Base-by-base conservation (phyloP, 2,113 vertebrate species). In the Bolborhynchus lineola region DNA sequence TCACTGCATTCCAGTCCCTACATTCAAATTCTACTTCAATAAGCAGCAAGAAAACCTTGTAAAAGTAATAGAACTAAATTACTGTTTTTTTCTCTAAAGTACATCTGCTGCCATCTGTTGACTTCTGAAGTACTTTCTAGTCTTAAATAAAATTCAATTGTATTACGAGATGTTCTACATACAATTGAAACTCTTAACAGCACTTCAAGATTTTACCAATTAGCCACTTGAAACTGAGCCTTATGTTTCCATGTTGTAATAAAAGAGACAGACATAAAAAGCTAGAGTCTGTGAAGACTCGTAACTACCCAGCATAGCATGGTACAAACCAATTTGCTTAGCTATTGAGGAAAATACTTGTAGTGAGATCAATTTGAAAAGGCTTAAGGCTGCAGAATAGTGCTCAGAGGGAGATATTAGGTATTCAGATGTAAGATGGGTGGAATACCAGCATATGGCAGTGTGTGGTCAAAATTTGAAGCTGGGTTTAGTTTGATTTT, bases 91-190 rank as follows among this genome's bases (percentile, higher is more conserved):
- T 31, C 82, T 94, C 67, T 57, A 28, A 94, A 96, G 89, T 79
- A 88, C 94, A 93, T 97, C 90, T 97, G 90, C 93, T 97, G 97
- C 97, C 97, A 96, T 97, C 97, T 97, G 97, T 97, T 95, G 96
- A 96, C 75, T 96, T 96, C 79, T 88, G 79, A 88, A 91, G 59
- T 75, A 85, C 76, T 85, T 94, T 93, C 55, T 76, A 91, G 70
- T 91, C 83, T 94, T 95, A 95, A 96, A 95, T 95, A 96, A 97
- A 96, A 93, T 68, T 74, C 83, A 90, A 77, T 89, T 75, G 81
- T 75, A 91, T 92, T 92, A 93, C 95, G 65, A 82, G 75, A 93
- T 94, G 79, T 94, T 95, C 55, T 62, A 92, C 76, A 64, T 92
- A 68, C 76, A 87, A 79, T 65, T 63, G 84, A 96, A 88, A 79